Percentiles rank a stretch among this genome's conserved stretches.
These are phyloP conservation scores for Potamilus streckersoni DNA, from an alignment of 1,140 invertebrate genomes.

Conservation along the genomic window DNA sequence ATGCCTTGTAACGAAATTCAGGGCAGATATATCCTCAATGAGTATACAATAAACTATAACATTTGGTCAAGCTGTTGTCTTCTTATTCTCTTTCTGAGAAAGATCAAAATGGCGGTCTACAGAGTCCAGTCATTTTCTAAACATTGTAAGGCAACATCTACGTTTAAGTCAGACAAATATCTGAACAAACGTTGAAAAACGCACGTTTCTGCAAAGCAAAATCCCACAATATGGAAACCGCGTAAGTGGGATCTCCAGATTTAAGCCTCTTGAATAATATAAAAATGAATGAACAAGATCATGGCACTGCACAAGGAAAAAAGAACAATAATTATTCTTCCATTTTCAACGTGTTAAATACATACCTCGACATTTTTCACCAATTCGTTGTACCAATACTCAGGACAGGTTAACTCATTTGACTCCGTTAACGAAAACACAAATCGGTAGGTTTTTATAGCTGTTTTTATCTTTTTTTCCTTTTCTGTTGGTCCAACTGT, in stretches of 20 bases:
- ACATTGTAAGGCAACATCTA: too few relatives aligned
- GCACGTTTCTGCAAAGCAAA: too few relatives aligned
- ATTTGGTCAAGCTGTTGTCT: too few relatives aligned
- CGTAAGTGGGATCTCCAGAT: background rate
- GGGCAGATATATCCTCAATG: too few relatives aligned
- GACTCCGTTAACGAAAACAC: conserved; percentile 73
- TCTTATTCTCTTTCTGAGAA: too few relatives aligned
- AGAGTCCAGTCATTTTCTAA: too few relatives aligned
- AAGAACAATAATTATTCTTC: conserved; percentile 18
- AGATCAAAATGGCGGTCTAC: too few relatives aligned
- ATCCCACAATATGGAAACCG: too few relatives aligned
- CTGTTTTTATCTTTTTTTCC: conserved; percentile 67
- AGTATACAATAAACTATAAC: too few relatives aligned
- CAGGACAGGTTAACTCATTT: conserved; percentile 75
- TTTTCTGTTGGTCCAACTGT: conserved; percentile 56
- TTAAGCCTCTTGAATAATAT: background rate
- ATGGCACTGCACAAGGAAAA: background rate
- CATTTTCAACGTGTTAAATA: conserved; percentile 39
- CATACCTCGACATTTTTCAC: conserved; percentile 74
- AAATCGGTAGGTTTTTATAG: conserved; percentile 72
- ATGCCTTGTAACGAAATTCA: too few relatives aligned
- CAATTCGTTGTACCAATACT: conserved; percentile 76
- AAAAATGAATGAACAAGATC: conserved; percentile 18
- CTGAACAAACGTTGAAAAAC: too few relatives aligned
- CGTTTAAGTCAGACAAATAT: too few relatives aligned